Percentiles rank a stretch among this genome's conserved stretches.
Conservation (phyloP, 92 coral and sea anemone species). For the Siderastrea siderea region DNA sequence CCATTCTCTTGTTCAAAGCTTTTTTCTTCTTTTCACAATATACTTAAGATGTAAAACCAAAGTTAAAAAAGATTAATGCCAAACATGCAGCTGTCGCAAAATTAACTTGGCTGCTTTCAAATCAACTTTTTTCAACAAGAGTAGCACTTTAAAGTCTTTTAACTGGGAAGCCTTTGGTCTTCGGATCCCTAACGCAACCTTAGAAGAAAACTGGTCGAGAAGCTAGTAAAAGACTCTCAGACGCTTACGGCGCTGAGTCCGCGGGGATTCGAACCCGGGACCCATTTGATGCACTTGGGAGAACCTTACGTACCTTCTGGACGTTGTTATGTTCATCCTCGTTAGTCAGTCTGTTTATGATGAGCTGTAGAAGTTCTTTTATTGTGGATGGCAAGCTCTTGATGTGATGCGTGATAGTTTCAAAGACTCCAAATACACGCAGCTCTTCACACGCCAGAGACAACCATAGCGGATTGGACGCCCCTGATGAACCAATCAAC, state of each 20-base stretch:
- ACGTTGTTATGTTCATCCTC: slow-evolving; percentile 80
- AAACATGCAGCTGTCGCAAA: too few species aligned
- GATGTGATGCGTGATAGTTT: slow-evolving; percentile 83
- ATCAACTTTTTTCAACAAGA: too few species aligned
- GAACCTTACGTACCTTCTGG: slow-evolving; percentile 53
- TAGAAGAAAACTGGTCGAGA: too few species aligned
- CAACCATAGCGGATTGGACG: slow-evolving; percentile 81
- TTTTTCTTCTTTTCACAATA: too few species aligned
- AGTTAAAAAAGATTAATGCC: too few species aligned
- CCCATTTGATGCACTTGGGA: background rate
- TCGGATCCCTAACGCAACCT: too few species aligned
- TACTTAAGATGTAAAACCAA: too few species aligned
- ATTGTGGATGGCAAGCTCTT: slow-evolving; percentile 63
- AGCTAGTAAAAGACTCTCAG: background rate
- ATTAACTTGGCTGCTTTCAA: too few species aligned
- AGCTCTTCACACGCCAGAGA: slow-evolving; percentile 85
- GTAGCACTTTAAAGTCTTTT: too few species aligned
- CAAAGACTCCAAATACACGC: slow-evolving; percentile 89
- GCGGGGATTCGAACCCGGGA: background rate
- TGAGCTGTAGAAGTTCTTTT: slow-evolving; percentile 77
- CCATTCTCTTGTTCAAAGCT: too few species aligned
- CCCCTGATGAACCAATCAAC: slow-evolving; percentile 66
- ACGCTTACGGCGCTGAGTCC: background rate
- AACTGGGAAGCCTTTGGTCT: too few species aligned
- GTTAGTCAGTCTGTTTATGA: slow-evolving; percentile 67